Percentiles rank a stretch among this genome's conserved stretches.
Conservation (phyloP, 2,113 vertebrate genomes). For the Probosciger aterrimus region DNA sequence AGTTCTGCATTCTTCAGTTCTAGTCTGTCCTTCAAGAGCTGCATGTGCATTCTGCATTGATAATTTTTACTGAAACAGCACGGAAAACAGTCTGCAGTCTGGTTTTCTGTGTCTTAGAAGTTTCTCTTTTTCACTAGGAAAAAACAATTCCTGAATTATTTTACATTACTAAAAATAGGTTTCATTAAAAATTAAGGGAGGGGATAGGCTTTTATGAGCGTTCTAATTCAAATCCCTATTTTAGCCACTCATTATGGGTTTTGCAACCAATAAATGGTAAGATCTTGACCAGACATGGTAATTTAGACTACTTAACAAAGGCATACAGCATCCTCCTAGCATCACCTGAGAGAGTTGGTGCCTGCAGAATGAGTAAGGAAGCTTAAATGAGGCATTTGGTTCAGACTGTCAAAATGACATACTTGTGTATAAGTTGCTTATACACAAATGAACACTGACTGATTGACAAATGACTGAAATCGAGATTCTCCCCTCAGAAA, state of each 20-base stretch:
- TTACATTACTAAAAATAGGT: neutral
- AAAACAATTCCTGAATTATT: neutral
- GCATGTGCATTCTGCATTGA: neutral
- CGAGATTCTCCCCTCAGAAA: neutral
- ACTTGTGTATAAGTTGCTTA: neutral
- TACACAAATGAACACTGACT: neutral
- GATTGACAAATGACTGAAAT: neutral
- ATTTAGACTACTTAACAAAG: neutral
- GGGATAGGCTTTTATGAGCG: neutral
- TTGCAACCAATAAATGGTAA: neutral
- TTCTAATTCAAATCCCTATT: neutral
- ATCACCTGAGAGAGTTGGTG: neutral
- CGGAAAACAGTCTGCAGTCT: neutral
- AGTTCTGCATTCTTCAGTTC: neutral
- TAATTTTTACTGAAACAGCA: neutral
- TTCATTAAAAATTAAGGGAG: slow-evolving; percentile 3
- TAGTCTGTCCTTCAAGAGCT: neutral
- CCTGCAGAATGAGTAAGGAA: neutral
- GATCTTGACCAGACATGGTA: neutral
- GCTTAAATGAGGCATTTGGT: neutral
- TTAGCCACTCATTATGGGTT: neutral
- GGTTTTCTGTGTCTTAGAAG: neutral
- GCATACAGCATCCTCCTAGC: neutral
- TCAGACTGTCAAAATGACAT: neutral
- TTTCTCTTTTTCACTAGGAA: neutral